phyloP scores from a whole-genome alignment of 2,888 invertebrate genomes.

The Molorchus minor region DNA sequence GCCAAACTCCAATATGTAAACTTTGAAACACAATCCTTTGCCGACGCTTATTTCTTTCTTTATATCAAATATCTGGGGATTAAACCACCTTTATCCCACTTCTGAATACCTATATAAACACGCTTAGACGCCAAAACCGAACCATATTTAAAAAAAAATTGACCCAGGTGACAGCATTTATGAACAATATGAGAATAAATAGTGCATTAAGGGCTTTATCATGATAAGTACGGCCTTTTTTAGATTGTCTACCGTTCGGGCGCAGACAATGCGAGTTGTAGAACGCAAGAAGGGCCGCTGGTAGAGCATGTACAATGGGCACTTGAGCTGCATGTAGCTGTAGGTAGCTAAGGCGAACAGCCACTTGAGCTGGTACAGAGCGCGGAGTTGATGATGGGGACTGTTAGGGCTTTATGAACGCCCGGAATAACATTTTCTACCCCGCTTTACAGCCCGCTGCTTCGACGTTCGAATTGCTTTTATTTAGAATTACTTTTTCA shows the following conservation, averaged over 20 bases:
- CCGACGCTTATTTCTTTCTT: no score
- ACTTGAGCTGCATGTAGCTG: conserved; percentile 53
- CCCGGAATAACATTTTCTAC: conserved; percentile 9
- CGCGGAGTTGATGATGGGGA: conserved; percentile 27
- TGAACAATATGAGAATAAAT: conserved; percentile 49
- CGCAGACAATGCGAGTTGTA: conserved; percentile 47
- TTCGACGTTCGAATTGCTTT: conserved; percentile 3
- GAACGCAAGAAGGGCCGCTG: conserved; percentile 43
- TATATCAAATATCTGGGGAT: no score
- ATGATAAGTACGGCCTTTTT: conserved; percentile 53
- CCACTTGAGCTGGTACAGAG: conserved; percentile 48
- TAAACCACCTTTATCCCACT: no score
- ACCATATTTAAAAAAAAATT: conserved; percentile 13
- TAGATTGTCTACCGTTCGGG: conserved; percentile 48
- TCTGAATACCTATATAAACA: conserved; percentile 1
- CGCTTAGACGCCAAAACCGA: conserved; percentile 3
- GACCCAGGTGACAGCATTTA: conserved; percentile 32
- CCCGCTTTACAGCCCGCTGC: conserved; percentile 9
- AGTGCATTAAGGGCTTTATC: conserved; percentile 55
- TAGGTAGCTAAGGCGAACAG: conserved; percentile 52
- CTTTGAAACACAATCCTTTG: no score
- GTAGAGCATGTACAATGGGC: conserved; percentile 49
- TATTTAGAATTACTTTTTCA: no score
- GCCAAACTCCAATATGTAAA: no score
- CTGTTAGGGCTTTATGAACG: conserved; percentile 20